Conservation (phyloP, 2,888 invertebrate species). For the Horisme vitalbata region DNA sequence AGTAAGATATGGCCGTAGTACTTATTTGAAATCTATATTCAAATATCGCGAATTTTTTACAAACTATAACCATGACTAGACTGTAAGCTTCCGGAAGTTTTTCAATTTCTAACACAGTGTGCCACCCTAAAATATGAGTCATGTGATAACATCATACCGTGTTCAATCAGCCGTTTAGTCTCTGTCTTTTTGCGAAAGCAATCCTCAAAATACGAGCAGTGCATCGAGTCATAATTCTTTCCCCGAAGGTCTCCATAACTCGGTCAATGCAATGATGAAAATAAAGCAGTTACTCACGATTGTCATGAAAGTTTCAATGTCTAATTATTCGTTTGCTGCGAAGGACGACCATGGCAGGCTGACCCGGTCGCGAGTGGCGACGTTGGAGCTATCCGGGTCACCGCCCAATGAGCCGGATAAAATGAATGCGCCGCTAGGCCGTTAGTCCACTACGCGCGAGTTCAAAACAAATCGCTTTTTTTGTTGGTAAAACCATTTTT, state of each 20-base stretch:
- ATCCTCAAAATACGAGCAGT: conserved; percentile 2
- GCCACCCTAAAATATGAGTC: conserved; percentile 6
- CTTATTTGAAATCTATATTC: conserved; percentile 20
- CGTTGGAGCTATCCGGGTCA: conserved; percentile 80
- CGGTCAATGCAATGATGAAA: conserved; percentile 22
- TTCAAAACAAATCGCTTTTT: conserved; percentile 9
- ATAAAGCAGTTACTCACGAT: conserved; percentile 13
- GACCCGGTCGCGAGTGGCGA: conserved; percentile 78
- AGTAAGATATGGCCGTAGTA: conserved; percentile 28
- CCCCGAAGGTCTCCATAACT: conserved; percentile 10
- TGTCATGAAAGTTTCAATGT: conserved; percentile 34
- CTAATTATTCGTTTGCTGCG: conserved; percentile 41
- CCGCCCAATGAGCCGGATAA: conserved; percentile 41
- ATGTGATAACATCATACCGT: conserved; percentile 1
- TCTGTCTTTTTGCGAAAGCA: not conserved
- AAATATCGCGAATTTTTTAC: conserved; percentile 11
- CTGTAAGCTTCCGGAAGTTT: conserved; percentile 7
- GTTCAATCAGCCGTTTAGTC: conserved; percentile 2
- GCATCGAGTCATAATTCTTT: conserved; percentile 12
- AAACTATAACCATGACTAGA: conserved; percentile 15
- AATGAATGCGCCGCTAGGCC: conserved; percentile 32
- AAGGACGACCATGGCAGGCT: conserved; percentile 63
- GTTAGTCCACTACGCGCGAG: conserved; percentile 38
- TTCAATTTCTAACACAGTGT: conserved; percentile 13
- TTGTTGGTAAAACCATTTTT: too few relatives aligned